Conservation (phyloP, 2,888 invertebrate genomes). For the Drosophila pegasa region DNA sequence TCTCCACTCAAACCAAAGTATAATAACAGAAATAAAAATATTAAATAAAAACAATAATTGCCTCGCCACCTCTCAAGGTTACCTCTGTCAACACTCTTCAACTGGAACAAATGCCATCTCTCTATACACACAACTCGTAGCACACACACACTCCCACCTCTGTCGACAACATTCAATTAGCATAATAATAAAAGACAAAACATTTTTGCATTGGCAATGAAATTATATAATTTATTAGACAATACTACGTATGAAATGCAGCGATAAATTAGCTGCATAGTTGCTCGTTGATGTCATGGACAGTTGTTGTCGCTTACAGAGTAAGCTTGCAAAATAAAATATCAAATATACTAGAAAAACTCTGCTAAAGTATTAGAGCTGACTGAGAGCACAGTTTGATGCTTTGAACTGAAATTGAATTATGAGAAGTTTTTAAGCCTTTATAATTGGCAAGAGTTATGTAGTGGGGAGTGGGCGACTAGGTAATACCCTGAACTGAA, state of each 20-base stretch:
- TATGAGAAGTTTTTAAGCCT: too few relatives aligned
- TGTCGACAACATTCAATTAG: background rate
- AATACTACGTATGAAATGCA: constrained; percentile 3
- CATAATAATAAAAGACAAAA: constrained; percentile 5
- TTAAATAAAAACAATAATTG: background rate
- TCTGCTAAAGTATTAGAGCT: too few relatives aligned
- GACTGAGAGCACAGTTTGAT: too few relatives aligned
- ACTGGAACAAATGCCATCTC: background rate
- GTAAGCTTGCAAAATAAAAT: background rate
- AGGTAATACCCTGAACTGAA: too few relatives aligned
- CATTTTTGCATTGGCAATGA: constrained; percentile 10
- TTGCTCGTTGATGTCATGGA: constrained; percentile 11
- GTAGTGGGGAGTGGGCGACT: too few relatives aligned
- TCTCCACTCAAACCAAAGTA: too few relatives aligned
- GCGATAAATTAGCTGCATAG: constrained; percentile 13
- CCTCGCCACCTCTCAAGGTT: background rate
- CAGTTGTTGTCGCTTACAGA: background rate
- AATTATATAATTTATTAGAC: constrained; percentile 13
- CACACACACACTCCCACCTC: background rate
- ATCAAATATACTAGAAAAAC: too few relatives aligned
- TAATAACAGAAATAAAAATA: too few relatives aligned
- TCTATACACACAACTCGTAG: background rate
- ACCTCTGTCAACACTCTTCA: background rate
- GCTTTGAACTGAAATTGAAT: too few relatives aligned
- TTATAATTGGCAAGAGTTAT: too few relatives aligned